A percentile compares a stretch with the other conserved stretches of the same genome.
These are phyloP conservation scores for Belonocnema kinseyi DNA, from an alignment of 1,140 invertebrate species.

Conservation along the genomic window DNA sequence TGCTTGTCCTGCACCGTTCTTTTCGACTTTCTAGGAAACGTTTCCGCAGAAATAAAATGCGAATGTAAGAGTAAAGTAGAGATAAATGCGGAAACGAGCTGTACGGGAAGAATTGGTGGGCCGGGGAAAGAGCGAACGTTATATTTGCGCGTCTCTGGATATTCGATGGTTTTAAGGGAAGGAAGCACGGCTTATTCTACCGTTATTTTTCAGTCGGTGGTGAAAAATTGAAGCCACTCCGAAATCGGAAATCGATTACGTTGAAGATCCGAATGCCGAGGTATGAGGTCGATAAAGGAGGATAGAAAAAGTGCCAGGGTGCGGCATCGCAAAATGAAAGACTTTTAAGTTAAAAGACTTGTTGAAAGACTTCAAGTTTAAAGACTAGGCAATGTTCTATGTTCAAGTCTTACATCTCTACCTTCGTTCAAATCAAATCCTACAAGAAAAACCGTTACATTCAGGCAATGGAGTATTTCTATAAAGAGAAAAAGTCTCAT, in stretches of 20 bases:
- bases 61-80: not conserved
- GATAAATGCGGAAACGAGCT: conserved; percentile 26
- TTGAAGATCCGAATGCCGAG: conserved; percentile 9
- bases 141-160: conserved; percentile 20
- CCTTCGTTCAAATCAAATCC: not conserved
- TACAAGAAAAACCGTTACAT: conserved; percentile 1
- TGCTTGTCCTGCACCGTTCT: not conserved
- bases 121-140: not conserved
- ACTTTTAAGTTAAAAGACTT: conserved; percentile 10
- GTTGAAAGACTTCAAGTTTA: conserved; percentile 17
- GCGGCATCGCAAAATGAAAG: not conserved
- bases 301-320: not conserved
- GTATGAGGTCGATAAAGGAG: not conserved
- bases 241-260: conserved; percentile 69
- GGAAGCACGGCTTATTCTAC: conserved; percentile 61
- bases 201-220: conserved; percentile 64
- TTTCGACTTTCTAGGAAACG: conserved; percentile 17
- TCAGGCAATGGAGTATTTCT: not conserved
- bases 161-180: conserved; percentile 37
- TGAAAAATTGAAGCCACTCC: conserved; percentile 65
- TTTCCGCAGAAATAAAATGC: conserved; percentile 18
- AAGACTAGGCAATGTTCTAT: conserved; percentile 2
- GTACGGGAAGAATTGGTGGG: conserved; percentile 15
- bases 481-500: conserved; percentile 8
- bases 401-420: not conserved